A percentile compares a stretch with the other conserved stretches of the same genome.
phyloP scores from a whole-genome alignment of 2,113 vertebrate species.

The Bubo blakistoni region DNA sequence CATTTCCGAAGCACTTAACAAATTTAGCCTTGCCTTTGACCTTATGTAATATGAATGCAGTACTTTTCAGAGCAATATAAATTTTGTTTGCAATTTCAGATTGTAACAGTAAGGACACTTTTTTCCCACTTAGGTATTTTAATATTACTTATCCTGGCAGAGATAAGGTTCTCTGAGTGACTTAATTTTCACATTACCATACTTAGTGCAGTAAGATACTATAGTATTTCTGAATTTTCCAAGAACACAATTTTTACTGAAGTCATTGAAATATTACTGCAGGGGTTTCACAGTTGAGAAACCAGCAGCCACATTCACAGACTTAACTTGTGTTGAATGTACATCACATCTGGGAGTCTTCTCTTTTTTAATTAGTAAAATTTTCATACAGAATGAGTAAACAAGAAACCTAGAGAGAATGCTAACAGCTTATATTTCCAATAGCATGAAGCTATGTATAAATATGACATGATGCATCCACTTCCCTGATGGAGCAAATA shows the following conservation, averaged over 20 bases:
- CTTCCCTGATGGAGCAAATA: neutral
- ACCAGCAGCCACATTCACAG: neutral
- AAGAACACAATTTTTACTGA: neutral
- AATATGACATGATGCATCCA: neutral
- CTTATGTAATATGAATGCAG: neutral
- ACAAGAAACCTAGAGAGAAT: constrained; percentile 7
- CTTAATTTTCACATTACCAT: neutral
- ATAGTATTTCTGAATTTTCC: neutral
- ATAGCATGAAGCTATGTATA: neutral
- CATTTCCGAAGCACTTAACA: neutral
- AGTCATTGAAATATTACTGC: neutral
- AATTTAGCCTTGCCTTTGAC: neutral
- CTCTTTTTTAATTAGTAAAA: neutral
- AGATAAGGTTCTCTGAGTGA: neutral
- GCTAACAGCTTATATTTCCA: neutral
- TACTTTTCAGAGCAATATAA: neutral
- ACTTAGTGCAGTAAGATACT: neutral
- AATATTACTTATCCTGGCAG: neutral
- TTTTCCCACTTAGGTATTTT: neutral
- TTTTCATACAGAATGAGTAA: neutral
- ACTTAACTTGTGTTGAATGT: neutral
- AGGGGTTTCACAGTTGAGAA: neutral
- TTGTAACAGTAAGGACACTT: neutral
- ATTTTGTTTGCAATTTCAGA: neutral
- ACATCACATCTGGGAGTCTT: neutral